phyloP scores from a whole-genome alignment of 2,797 vertebrate genomes.

The Aldrovandia affinis region DNA sequence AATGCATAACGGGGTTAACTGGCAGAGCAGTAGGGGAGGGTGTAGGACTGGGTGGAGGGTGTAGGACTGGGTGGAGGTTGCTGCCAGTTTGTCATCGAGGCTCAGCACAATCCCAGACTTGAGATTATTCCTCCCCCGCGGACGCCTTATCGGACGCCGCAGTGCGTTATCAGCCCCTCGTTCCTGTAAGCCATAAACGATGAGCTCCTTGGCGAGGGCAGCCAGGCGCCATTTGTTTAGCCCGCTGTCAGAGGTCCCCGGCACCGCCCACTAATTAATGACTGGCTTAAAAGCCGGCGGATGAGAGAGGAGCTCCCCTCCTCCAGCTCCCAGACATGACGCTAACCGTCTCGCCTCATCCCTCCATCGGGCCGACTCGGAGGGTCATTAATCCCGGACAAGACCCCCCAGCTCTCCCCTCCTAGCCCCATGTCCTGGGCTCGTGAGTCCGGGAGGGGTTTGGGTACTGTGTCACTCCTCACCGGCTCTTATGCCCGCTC shows the following conservation, averaged over 20 bases:
- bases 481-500: neutral
- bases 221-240: conserved; percentile 22
- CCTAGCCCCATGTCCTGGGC: conserved; percentile 6
- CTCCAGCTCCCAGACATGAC: conserved; percentile 38
- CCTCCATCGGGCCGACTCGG: conserved; percentile 6
- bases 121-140: conserved; percentile 31
- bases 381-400: conserved; percentile 22
- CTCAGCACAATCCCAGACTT: neutral
- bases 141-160: conserved; percentile 9
- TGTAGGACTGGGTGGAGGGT: no score
- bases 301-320: neutral
- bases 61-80: no score
- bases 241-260: neutral
- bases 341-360: conserved; percentile 27
- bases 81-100: conserved; percentile 29
- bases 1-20: conserved; percentile 29
- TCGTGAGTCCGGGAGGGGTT: neutral
- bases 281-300: conserved; percentile 3
- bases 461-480: neutral
- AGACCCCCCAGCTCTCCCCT: neutral
- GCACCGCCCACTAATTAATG: conserved; percentile 39
- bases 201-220: conserved; percentile 24
- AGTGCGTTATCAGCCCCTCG: conserved; percentile 18
- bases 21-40: conserved; percentile 2
- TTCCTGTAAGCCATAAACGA: conserved; percentile 24